Conservation (phyloP, 2,888 invertebrate genomes). For the Ochlodes sylvanus region DNA sequence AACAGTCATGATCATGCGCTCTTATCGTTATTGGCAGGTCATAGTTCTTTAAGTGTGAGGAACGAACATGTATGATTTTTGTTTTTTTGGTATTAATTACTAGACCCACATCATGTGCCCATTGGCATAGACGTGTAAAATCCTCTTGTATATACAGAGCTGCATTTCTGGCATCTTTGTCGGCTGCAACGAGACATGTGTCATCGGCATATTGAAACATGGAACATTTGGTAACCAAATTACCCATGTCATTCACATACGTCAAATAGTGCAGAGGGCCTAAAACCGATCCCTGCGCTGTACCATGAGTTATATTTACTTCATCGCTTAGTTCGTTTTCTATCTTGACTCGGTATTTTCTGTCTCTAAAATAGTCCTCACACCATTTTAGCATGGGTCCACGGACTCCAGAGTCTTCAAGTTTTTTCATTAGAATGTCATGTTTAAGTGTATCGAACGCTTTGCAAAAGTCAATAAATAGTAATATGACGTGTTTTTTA, state of each 20-base stretch:
- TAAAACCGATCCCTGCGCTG: neutral
- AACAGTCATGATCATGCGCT: conserved; percentile 5
- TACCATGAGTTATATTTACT: conserved; percentile 16
- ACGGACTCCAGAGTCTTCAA: conserved; percentile 39
- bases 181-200: neutral
- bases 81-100: conserved; percentile 23
- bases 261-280: neutral
- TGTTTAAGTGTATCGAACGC: conserved; percentile 42
- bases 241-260: neutral
- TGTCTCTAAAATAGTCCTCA: conserved; percentile 36
- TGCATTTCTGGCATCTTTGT: neutral
- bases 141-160: neutral
- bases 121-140: conserved; percentile 2
- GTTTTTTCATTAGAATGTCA: conserved; percentile 29
- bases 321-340: no score
- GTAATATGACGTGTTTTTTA: conserved; percentile 39
- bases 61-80: conserved; percentile 2
- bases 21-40: neutral
- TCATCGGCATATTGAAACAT: conserved; percentile 20
- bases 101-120: conserved; percentile 26
- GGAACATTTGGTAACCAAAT: neutral
- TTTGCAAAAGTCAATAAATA: conserved; percentile 43
- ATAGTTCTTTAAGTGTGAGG: neutral
- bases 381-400: conserved; percentile 41
- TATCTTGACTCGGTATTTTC: no score